Conservation (phyloP, 2,113 vertebrate genomes). For the Nanger granti region DNA sequence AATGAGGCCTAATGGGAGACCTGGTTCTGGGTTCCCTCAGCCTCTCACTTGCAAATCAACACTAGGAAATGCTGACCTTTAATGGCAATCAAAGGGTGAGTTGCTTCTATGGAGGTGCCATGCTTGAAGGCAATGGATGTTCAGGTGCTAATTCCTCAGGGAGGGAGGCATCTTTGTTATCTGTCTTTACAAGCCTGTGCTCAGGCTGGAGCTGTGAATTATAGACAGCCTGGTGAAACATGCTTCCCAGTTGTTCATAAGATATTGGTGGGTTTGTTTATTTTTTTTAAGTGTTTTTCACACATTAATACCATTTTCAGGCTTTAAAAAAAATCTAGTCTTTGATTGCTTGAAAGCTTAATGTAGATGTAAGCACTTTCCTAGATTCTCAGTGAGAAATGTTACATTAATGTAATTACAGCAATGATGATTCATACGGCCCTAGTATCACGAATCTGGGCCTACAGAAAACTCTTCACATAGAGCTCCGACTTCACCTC, state of each 20-base stretch:
- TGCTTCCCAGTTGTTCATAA: conserved; percentile 10
- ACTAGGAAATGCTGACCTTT: background rate
- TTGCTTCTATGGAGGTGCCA: background rate
- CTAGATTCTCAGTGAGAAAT: conserved; percentile 13
- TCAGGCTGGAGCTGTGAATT: background rate
- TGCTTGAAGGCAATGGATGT: background rate
- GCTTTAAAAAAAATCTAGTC: background rate
- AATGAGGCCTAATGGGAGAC: background rate
- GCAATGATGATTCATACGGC: background rate
- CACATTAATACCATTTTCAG: conserved; percentile 36
- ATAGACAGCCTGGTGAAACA: background rate
- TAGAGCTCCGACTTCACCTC: background rate
- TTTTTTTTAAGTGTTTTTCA: conserved; percentile 20
- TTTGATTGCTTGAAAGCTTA: conserved; percentile 50
- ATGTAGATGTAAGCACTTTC: background rate
- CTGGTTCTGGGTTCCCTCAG: background rate
- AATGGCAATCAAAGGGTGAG: background rate
- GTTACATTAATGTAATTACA: conserved; percentile 5
- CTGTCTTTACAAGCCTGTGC: background rate
- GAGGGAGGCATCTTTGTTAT: background rate
- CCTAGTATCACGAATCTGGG: background rate
- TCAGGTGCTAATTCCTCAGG: background rate
- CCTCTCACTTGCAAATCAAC: background rate
- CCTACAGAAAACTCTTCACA: background rate
- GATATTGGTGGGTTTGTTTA: background rate